Evolutionary conservation across 2,888 invertebrate species (phyloP), one percentile per base, ranked within the genome.

Genomic region (Endotricha flammealis): DNA sequence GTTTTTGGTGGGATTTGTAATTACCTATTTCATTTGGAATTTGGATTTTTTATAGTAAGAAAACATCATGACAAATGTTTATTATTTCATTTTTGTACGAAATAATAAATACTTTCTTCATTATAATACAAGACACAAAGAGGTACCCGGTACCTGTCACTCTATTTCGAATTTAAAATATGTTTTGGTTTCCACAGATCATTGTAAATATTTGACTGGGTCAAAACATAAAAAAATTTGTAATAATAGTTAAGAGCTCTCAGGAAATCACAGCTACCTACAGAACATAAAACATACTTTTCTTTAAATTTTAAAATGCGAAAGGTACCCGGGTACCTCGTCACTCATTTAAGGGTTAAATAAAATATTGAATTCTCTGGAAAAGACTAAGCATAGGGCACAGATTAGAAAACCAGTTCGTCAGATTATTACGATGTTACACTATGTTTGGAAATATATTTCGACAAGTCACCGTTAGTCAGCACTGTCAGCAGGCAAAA

Each of bases 201-300:
- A 30, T 34, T 30, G n/a, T n/a, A n/a, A 30, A 24, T 39, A 20
- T n/a, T 30, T 34, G 34, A 25, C 29, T 25, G 17, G 29, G 29
- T 40, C 29, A 32, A 30, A 32, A 30, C 13, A 36, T 32, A 29
- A 36, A 36, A 29, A 29, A 32, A 32, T 12, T 27, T 23, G 8
- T 22, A 36, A 20, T 22, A 31, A 22, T 6, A 31, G 31, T 31
- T 31, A 31, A 31, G 31, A 31, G 31, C 31, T 31, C 28, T 35
- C 29, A 27, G 17, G 17, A 35, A 35, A 13, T 28, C 35, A 28
- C 35, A 35, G 28, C 28, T 35, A 28, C 13, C 17, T 27, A 27
- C 17, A 34, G 17, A n/a, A 28, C 35, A 20, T 35, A 35, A 35
- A 35, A 29, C 16, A 34, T 34, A 27, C 10, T 17, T 28, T 35